Conservation (phyloP, 2,888 invertebrate species). For the Epinotia demarniana region DNA sequence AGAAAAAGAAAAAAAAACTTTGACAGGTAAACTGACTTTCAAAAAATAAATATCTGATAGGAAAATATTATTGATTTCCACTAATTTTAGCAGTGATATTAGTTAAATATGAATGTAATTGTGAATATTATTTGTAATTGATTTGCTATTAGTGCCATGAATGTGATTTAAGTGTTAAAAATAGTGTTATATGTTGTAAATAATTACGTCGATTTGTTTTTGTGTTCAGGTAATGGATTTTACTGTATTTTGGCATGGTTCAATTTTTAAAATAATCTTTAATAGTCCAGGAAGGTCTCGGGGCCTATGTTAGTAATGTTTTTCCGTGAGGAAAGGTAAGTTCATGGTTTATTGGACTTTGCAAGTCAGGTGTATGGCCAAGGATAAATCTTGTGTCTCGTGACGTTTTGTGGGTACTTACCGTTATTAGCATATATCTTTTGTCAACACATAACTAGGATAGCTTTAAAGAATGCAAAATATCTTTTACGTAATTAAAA, state of each 20-base stretch:
- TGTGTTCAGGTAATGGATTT: constrained; percentile 51
- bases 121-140: constrained; percentile 46
- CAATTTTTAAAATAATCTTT: constrained; percentile 10
- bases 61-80: constrained; percentile 52
- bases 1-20: constrained; percentile 54
- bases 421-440: constrained; percentile 16
- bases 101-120: constrained; percentile 48
- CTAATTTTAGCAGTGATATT: constrained; percentile 48
- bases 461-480: not conserved
- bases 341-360: constrained; percentile 26
- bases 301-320: not conserved
- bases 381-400: constrained; percentile 28
- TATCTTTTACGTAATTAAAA: not conserved
- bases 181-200: constrained; percentile 48
- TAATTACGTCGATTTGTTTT: constrained; percentile 48
- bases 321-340: constrained; percentile 22
- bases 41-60: constrained; percentile 28
- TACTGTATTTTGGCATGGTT: constrained; percentile 28
- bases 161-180: constrained; percentile 50
- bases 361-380: constrained; percentile 26
- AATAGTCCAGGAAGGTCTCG: not conserved
- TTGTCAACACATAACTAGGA: not conserved
- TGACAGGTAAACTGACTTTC: constrained; percentile 71
- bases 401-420: constrained; percentile 25
- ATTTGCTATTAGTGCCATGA: constrained; percentile 58